Percentiles rank a stretch among this genome's conserved stretches.
phyloP scores from a whole-genome alignment of 2,888 invertebrate species.

The Heliconius cydno region DNA sequence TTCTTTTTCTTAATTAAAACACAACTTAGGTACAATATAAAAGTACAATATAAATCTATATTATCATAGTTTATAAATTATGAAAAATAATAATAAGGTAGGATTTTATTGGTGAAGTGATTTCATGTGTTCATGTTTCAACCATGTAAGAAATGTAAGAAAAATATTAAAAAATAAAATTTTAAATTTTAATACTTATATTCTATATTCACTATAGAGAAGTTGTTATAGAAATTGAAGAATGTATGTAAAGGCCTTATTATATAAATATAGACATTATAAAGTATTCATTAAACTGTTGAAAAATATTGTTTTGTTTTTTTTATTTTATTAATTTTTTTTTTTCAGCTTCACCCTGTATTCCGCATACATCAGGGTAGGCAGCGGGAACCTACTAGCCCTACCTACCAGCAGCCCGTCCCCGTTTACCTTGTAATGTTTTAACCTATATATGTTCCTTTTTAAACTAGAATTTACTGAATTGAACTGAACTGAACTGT shows the following conservation, averaged over 20 bases:
- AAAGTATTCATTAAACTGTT: slow-evolving; percentile 5
- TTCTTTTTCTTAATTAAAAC: not conserved
- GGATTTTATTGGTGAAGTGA: slow-evolving; percentile 4
- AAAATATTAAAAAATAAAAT: no score
- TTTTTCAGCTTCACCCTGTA: not conserved
- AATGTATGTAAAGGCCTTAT: not conserved
- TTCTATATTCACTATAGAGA: not conserved
- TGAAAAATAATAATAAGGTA: no score
- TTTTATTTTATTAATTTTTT: not conserved
- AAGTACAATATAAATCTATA: not conserved
- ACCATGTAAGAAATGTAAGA: slow-evolving; percentile 8
- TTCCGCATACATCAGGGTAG: no score
- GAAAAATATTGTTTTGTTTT: not conserved
- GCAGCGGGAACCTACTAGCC: no score
- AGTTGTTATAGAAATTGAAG: not conserved
- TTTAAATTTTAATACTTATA: not conserved
- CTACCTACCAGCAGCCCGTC: no score
- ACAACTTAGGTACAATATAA: not conserved
- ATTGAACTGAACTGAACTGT: no score
- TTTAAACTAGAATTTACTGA: no score
- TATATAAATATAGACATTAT: slow-evolving; percentile 10
- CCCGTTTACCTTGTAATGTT: no score
- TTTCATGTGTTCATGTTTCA: slow-evolving; percentile 19
- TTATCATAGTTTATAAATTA: not conserved
- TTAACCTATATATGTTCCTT: no score